Evolutionary conservation across 1,140 invertebrate species (phyloP).

Genomic region (Bombus sylvicola): DNA sequence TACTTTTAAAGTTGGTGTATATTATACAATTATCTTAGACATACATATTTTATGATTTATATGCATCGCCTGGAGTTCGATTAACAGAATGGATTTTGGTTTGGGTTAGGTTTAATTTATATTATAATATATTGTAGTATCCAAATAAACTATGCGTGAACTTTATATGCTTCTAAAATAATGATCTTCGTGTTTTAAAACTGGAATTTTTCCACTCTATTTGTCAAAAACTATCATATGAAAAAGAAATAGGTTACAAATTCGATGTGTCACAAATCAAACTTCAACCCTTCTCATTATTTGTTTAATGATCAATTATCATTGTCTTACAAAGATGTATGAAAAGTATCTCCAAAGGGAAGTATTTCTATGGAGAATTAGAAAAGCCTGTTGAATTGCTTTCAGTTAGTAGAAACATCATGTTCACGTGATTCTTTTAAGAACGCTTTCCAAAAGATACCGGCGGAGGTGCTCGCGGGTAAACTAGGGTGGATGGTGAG

Average conservation of each 20-base stretch:
- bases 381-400: neutral
- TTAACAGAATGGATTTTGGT: neutral
- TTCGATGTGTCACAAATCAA: neutral
- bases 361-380: neutral
- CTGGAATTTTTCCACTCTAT: neutral
- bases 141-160: neutral
- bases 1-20: neutral
- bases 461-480: slow-evolving; percentile 7
- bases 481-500: slow-evolving; percentile 67
- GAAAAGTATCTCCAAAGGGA: neutral
- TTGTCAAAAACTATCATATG: neutral
- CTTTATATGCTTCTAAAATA: neutral
- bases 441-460: neutral
- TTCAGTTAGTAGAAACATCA: neutral
- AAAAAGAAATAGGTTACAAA: neutral
- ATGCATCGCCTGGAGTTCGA: neutral
- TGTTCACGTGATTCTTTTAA: neutral
- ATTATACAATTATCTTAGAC: neutral
- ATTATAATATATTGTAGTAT: neutral
- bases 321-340: neutral
- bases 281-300: neutral
- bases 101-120: neutral
- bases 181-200: neutral
- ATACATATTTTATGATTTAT: neutral
- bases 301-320: neutral